phyloP scores from a whole-genome alignment of 2,888 invertebrate genomes.

The Tiliacea citrago region DNA sequence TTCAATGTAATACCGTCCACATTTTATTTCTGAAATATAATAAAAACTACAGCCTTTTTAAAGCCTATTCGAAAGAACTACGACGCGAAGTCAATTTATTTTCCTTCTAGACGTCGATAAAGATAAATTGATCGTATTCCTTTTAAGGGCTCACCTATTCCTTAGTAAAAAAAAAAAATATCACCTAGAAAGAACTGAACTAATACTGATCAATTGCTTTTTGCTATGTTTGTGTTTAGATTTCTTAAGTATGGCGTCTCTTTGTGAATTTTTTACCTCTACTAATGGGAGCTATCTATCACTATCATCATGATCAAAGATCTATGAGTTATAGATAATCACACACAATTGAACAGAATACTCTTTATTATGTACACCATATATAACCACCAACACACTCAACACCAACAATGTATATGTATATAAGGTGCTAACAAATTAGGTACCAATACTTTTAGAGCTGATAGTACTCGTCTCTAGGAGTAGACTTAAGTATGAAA shows the following conservation, averaged over 20 bases:
- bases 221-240: constrained; percentile 11
- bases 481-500: too few relatives aligned
- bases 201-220: constrained; percentile 43
- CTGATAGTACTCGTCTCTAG: too few relatives aligned
- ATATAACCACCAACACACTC: too few relatives aligned
- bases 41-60: constrained; percentile 45
- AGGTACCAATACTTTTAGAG: too few relatives aligned
- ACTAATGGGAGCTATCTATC: background rate
- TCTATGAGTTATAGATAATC: background rate
- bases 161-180: constrained; percentile 41
- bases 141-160: constrained; percentile 47
- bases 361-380: too few relatives aligned
- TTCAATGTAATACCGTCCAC: background rate
- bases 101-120: constrained; percentile 58
- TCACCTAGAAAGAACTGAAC: constrained; percentile 41
- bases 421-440: too few relatives aligned
- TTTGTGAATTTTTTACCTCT: background rate
- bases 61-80: constrained; percentile 34
- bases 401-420: too few relatives aligned
- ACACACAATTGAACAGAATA: background rate
- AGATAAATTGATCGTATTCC: constrained; percentile 63
- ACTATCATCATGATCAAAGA: background rate
- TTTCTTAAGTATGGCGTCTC: background rate
- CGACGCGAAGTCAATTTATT: constrained; percentile 60
- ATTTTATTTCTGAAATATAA: constrained; percentile 39